Evolutionary conservation across 2,113 vertebrate genomes (phyloP).

Genomic region (Taurulus bubalis): DNA sequence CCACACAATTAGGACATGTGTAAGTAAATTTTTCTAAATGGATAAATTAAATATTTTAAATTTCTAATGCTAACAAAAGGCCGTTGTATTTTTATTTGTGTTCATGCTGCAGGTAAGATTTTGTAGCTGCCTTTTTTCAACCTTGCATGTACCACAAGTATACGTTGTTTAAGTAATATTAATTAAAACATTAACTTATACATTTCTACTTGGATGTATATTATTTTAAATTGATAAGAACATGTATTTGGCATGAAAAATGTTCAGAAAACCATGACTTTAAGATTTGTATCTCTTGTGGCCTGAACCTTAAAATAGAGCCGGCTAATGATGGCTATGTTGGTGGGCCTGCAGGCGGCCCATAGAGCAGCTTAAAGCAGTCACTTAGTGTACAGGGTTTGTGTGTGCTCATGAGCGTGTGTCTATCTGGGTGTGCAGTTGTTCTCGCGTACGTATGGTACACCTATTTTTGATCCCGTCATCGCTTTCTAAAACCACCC

Average conservation of each 20-base stretch:
- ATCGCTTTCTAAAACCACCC: constrained; percentile 63
- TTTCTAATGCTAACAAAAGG: background rate
- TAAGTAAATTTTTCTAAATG: background rate
- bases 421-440: constrained; percentile 59
- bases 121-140: background rate
- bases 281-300: constrained; percentile 34
- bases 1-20: background rate
- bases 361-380: constrained; percentile 50
- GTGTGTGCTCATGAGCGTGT: constrained; percentile 33
- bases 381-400: constrained; percentile 31
- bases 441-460: constrained; percentile 27
- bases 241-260: constrained; percentile 1
- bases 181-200: background rate
- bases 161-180: too few relatives aligned
- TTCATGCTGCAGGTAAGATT: background rate
- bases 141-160: background rate
- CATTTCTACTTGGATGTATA: background rate
- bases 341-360: constrained; percentile 64
- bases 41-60: background rate
- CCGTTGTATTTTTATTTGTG: background rate
- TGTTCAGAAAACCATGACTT: background rate
- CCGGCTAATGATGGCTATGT: constrained; percentile 68
- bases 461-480: constrained; percentile 68
- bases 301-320: constrained; percentile 53
- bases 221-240: background rate